Base-by-base conservation (phyloP, 2,888 invertebrate genomes). In the Steromphala cineraria region DNA sequence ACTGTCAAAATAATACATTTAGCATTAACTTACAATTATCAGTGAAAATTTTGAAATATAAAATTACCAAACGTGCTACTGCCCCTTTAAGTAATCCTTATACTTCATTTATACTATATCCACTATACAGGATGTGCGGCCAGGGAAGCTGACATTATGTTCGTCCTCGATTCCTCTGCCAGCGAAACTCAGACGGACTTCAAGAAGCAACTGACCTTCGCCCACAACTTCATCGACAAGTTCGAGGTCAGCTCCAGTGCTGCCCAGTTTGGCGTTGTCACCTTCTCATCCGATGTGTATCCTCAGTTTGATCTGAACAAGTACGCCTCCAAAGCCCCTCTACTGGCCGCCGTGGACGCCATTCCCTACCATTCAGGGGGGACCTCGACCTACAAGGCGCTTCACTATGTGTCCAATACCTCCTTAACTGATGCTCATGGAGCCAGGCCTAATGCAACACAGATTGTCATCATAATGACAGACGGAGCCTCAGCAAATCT, bases 381-480 rank as follows among this genome's bases (percentile, higher is more conserved):
- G 0, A 90, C 90, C 21, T 84, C 89, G 79, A 90, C 89, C 4
- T 90, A 87, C 1, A 80, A 86, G 40, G 90, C 90, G 21, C 84
- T 90, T 52, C 78, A 83, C 13, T 84, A 81, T 74, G 81, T 89
- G 1, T 21, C 80, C 53, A 75, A 78, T 15, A 75, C 0, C 7
- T 52, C 46, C 13, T 19, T 75, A 8, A 75, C 75, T n/a, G 52
- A 46, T n/a, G 53, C 75, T 21, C 84, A 86, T 55, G 88, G 88
- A 0, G 83, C 82, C 0, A 80, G 89, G 46, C 28, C 77, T 5
- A 84, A 84, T 19, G 87, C 87, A 3, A 77, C 81, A 0, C 83
- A 84, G 31, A 82, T 88, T 1, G 85, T 82, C 1, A 84, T 89
- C 21, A 83, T 89, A 4, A 76, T 89, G 36, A 89, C 89, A 1